A percentile compares a stretch with the other conserved stretches of the same genome.
phyloP scores from a whole-genome alignment of 2,113 vertebrate species.

The Centropus bengalensis region DNA sequence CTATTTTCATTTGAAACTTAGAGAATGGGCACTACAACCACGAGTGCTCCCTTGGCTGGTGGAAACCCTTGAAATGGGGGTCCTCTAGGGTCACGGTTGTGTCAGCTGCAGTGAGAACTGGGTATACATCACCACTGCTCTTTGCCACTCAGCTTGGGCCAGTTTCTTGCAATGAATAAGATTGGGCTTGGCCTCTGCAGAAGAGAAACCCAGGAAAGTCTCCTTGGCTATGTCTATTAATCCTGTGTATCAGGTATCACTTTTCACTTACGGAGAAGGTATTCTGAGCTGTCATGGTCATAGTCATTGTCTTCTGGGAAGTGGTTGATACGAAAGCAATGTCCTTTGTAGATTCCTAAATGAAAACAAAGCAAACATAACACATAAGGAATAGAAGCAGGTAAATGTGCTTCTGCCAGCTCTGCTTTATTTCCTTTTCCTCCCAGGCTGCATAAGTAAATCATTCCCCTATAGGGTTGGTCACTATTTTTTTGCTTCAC shows the following conservation, averaged over 20 bases:
- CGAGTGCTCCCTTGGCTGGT: neutral
- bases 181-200: neutral
- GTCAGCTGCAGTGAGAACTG: neutral
- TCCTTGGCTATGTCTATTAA: neutral
- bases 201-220: neutral
- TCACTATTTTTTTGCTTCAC: neutral
- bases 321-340: constrained; percentile 96
- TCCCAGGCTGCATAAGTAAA: neutral
- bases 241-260: fast-evolving
- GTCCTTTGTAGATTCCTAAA: constrained; percentile 93
- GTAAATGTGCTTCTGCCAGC: neutral
- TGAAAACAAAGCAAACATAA: neutral
- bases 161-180: neutral
- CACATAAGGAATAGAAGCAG: neutral
- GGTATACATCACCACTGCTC: neutral
- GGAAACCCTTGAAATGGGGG: neutral
- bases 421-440: neutral
- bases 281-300: constrained; percentile 95
- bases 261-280: constrained; percentile 91
- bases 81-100: neutral
- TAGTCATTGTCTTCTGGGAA: constrained; percentile 97
- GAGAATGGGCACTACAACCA: neutral
- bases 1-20: neutral
- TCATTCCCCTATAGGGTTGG: neutral
- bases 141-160: neutral